Evolutionary conservation across 2,113 vertebrate genomes (phyloP).

Genomic region (Phycodurus eques): DNA sequence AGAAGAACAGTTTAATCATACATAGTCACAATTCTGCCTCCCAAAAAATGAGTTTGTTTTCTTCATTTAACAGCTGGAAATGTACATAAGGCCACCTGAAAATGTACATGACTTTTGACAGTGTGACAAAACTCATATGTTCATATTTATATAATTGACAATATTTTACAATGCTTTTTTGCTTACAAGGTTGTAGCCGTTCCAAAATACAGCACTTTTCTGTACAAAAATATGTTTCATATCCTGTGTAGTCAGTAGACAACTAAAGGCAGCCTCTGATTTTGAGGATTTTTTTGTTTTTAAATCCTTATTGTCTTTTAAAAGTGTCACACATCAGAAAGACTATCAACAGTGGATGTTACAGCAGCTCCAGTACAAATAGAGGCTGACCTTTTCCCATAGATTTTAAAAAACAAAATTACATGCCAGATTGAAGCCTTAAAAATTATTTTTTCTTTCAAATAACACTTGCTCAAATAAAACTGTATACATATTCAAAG

Average conservation of each 20-base stretch:
- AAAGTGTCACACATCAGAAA: slow-evolving; percentile 80
- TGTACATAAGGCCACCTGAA: slow-evolving; percentile 99
- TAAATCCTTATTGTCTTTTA: slow-evolving; percentile 65
- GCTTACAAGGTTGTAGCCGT: slow-evolving; percentile 90
- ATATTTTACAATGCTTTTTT: slow-evolving; percentile 96
- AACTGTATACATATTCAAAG: slow-evolving; percentile 97
- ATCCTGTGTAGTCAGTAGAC: slow-evolving; percentile 87
- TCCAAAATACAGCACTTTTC: slow-evolving; percentile 98
- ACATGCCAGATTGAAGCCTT: slow-evolving; percentile 88
- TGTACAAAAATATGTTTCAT: slow-evolving; percentile 95
- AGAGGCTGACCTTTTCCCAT: slow-evolving; percentile 83
- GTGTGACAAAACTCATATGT: slow-evolving; percentile 97
- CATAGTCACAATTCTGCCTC: slow-evolving; percentile 99
- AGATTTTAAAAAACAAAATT: slow-evolving; percentile 91
- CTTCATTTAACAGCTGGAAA: slow-evolving; percentile 90
- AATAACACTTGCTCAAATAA: slow-evolving; percentile 94
- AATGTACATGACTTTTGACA: slow-evolving; percentile 98
- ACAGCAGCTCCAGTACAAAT: slow-evolving; percentile 90
- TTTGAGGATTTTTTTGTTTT: slow-evolving; percentile 74
- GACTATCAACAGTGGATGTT: slow-evolving; percentile 84
- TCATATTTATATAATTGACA: slow-evolving; percentile 97
- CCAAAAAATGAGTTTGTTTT: slow-evolving; percentile 79
- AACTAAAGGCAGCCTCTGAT: slow-evolving; percentile 78
- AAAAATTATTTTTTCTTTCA: slow-evolving; percentile 79
- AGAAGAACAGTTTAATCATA: slow-evolving; percentile 99